Evolutionary conservation across 2,888 invertebrate species (phyloP).

Genomic region (Aproaerema taeniolella): DNA sequence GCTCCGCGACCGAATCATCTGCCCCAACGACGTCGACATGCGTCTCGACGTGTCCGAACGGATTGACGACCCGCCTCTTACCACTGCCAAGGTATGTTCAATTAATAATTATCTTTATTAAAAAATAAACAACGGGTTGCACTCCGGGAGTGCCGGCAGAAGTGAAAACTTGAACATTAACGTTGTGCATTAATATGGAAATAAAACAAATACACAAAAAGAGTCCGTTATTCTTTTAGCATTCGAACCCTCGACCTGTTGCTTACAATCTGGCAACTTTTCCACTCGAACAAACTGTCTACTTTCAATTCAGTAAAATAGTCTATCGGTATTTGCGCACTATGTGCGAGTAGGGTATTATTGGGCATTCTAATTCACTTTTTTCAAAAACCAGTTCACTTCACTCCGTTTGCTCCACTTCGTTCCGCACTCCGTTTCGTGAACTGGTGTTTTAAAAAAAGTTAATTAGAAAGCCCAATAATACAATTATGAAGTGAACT

Average conservation of each 20-base stretch:
- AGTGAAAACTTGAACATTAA: background rate
- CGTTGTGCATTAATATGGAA: background rate
- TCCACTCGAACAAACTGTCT: too few species aligned
- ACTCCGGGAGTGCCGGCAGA: background rate
- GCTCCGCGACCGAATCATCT: constrained; percentile 85
- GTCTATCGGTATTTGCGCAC: too few species aligned
- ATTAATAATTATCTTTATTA: background rate
- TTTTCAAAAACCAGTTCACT: too few species aligned
- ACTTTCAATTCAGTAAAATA: too few species aligned
- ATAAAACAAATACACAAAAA: background rate
- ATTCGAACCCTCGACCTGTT: background rate
- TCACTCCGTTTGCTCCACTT: too few species aligned
- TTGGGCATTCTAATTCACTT: too few species aligned
- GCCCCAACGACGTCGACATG: constrained; percentile 82
- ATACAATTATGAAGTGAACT: too few species aligned
- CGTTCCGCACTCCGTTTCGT: too few species aligned
- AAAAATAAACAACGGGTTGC: background rate
- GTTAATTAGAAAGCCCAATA: too few species aligned
- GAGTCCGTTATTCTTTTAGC: background rate
- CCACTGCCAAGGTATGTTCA: constrained; percentile 42
- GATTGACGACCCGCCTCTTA: constrained; percentile 40
- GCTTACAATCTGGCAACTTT: too few species aligned
- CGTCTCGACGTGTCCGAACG: constrained; percentile 78
- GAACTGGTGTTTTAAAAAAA: too few species aligned
- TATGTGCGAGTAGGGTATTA: too few species aligned